These are phyloP conservation scores for Cranoglanis bouderius DNA, from an alignment of 2,113 vertebrate genomes.

Conservation along the genomic window DNA sequence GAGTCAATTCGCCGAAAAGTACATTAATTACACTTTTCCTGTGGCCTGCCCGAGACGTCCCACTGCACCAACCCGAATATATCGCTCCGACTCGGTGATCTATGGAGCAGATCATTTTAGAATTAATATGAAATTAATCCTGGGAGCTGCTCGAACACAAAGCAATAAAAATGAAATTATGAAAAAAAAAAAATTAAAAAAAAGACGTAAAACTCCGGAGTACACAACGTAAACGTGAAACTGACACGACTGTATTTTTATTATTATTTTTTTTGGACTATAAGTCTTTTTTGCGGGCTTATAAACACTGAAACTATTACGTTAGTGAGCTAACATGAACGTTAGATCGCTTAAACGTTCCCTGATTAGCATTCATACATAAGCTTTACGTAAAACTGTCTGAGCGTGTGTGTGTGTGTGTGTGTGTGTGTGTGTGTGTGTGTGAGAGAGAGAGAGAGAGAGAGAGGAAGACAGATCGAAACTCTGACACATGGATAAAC, in stretches of 20 bases:
- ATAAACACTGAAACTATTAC: neutral
- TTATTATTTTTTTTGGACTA: too few relatives aligned
- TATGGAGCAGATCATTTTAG: neutral
- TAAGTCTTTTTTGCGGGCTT: neutral
- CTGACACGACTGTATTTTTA: neutral
- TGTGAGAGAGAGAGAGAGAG: neutral
- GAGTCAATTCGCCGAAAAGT: conserved; percentile 15
- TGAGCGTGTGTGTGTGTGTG: neutral
- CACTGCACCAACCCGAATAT: conserved; percentile 13
- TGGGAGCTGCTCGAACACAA: conserved; percentile 2
- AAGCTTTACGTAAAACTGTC: neutral
- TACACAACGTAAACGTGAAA: neutral
- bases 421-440: neutral
- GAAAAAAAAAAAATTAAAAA: neutral
- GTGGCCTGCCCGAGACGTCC: conserved; percentile 11
- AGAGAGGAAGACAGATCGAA: neutral
- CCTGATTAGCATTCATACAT: neutral
- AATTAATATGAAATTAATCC: conserved; percentile 19
- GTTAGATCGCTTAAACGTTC: neutral
- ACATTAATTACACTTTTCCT: conserved; percentile 13
- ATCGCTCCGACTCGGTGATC: conserved; percentile 17
- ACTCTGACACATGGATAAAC: neutral
- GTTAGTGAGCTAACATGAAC: neutral
- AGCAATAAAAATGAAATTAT: conserved; percentile 18
- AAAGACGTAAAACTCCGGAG: neutral